Percentiles rank a stretch among this genome's conserved stretches.
phyloP scores from a whole-genome alignment of 2,888 invertebrate genomes.

The Adelognathus sp. region DNA sequence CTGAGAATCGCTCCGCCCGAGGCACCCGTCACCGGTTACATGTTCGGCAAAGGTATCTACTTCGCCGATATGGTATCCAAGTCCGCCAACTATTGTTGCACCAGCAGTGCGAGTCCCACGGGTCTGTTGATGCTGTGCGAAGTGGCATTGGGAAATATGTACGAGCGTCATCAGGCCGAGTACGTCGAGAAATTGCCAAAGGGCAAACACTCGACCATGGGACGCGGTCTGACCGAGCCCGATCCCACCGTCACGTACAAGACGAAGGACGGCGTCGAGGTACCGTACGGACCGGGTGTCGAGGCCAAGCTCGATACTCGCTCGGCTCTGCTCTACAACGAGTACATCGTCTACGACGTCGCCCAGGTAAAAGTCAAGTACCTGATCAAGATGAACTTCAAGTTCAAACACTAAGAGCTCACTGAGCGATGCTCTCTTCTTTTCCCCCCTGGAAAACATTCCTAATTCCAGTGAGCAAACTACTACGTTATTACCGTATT shows the following conservation, averaged over 20 bases:
- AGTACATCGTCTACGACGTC: conserved; percentile 97
- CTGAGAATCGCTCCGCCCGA: conserved; percentile 99
- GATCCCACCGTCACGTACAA: conserved; percentile 85
- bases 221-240: conserved; percentile 92
- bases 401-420: conserved; percentile 85
- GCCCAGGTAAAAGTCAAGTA: conserved; percentile 97
- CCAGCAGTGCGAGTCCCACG: conserved; percentile 86
- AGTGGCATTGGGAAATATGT: conserved; percentile 96
- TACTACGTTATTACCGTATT: not conserved
- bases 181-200: conserved; percentile 90
- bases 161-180: conserved; percentile 88
- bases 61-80: conserved; percentile 99
- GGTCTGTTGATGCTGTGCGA: conserved; percentile 96
- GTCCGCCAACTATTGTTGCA: conserved; percentile 97
- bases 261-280: conserved; percentile 87
- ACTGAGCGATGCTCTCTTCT: not conserved
- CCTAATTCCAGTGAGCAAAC: conserved; percentile 4
- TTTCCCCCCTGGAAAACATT: not conserved
- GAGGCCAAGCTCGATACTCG: conserved; percentile 78
- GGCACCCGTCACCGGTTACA: conserved; percentile 96
- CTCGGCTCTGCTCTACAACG: conserved; percentile 92
- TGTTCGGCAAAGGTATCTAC: conserved; percentile 97
- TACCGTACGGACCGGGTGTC: conserved; percentile 89
- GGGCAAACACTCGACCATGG: conserved; percentile 94
- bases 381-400: conserved; percentile 92